phyloP scores from a whole-genome alignment of 92 coral and sea anemone genomes.

The Zoanthus solanderi region DNA sequence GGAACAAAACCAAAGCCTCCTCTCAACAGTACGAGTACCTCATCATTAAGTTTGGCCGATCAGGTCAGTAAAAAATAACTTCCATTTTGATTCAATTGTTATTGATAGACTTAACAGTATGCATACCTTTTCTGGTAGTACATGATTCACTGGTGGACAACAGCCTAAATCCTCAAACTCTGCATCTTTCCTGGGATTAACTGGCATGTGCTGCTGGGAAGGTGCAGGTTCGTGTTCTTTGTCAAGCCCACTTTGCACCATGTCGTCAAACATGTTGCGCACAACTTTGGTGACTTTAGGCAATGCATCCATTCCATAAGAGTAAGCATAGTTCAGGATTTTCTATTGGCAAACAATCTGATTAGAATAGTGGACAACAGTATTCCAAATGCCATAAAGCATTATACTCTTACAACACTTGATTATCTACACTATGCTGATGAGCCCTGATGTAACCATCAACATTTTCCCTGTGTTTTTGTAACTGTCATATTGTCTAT shows the following conservation, averaged over 20 bases:
- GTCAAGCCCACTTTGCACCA: conserved; percentile 67
- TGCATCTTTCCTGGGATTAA: conserved; percentile 63
- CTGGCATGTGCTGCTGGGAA: neutral
- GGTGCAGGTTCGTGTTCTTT: conserved; percentile 32
- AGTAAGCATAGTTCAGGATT: conserved; percentile 87
- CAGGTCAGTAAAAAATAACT: too few species aligned
- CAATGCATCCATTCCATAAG: conserved; percentile 94
- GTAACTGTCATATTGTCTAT: too few species aligned
- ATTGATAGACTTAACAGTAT: neutral
- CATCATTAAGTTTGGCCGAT: too few species aligned
- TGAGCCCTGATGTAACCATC: too few species aligned
- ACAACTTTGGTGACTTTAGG: conserved; percentile 94
- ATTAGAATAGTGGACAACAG: neutral
- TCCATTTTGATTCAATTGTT: too few species aligned
- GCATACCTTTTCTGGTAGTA: conserved; percentile 55
- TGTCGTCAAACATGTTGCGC: conserved; percentile 82
- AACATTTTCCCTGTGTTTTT: too few species aligned
- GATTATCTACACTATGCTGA: too few species aligned
- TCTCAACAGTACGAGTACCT: too few species aligned
- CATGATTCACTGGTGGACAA: conserved; percentile 40
- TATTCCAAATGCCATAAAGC: too few species aligned
- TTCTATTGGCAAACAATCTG: conserved; percentile 55
- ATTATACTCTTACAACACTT: too few species aligned
- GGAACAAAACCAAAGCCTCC: too few species aligned
- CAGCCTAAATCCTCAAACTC: conserved; percentile 94